Evolutionary conservation across 2,888 invertebrate species (phyloP).

Genomic region (Saturnia japonica): DNA sequence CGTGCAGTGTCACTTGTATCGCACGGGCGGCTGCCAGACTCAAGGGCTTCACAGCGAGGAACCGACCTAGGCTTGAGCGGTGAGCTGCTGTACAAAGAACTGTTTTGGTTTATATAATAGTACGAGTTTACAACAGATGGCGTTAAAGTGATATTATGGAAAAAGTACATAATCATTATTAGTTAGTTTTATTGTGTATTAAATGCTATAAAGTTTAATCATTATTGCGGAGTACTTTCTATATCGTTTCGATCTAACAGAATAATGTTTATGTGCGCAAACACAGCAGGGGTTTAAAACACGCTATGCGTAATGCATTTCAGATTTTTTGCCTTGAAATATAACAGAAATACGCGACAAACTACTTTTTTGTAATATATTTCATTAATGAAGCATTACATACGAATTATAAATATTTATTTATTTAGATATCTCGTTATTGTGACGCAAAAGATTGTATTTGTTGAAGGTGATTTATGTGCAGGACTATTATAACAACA

Average conservation of each 20-base stretch:
- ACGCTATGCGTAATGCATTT: slow-evolving; percentile 31
- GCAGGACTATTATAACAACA: not conserved
- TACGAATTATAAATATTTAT: slow-evolving; percentile 18
- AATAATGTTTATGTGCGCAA: slow-evolving; percentile 21
- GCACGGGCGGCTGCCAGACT: too few species aligned
- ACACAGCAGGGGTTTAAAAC: slow-evolving; percentile 29
- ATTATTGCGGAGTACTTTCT: not conserved
- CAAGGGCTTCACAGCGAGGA: too few species aligned
- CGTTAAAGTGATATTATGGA: too few species aligned
- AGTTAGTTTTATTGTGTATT: not conserved
- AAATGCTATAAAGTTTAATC: not conserved
- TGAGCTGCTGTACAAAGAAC: too few species aligned
- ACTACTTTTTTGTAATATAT: slow-evolving; percentile 20
- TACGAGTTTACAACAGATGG: too few species aligned
- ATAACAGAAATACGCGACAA: slow-evolving; percentile 25
- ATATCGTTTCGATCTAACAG: slow-evolving; percentile 24
- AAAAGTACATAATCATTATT: too few species aligned
- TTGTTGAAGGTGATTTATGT: not conserved
- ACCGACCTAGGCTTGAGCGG: too few species aligned
- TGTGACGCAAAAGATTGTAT: slow-evolving; percentile 8
- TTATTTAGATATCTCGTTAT: slow-evolving; percentile 18
- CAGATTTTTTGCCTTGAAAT: slow-evolving; percentile 28
- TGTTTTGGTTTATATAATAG: too few species aligned
- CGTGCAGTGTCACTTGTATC: too few species aligned
- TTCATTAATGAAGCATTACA: slow-evolving; percentile 20